Conservation (phyloP, 2,113 vertebrate species). For the Hyaena hyaena region DNA sequence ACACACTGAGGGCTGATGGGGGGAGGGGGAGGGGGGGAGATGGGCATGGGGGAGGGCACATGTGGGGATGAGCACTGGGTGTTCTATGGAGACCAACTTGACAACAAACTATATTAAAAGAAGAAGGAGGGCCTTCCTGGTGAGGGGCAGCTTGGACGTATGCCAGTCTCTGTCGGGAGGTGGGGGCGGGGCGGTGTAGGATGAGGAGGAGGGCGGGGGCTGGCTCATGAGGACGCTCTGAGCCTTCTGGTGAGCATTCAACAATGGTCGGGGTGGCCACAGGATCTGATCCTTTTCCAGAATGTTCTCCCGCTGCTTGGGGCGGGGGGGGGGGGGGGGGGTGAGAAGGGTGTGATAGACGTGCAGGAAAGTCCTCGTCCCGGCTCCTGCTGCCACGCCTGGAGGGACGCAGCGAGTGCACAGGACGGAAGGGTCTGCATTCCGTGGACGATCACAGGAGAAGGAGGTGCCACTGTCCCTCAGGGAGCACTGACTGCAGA, state of each 20-base stretch:
- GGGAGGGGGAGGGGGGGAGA: too few relatives aligned
- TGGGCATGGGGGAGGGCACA: too few relatives aligned
- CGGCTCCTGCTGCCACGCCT: accelerated
- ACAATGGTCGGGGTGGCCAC: accelerated
- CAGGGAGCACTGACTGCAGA: background rate
- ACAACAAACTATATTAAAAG: too few relatives aligned
- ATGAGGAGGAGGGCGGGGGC: too few relatives aligned
- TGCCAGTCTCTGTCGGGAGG: too few relatives aligned
- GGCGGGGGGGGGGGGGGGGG: too few relatives aligned
- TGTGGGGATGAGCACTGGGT: too few relatives aligned
- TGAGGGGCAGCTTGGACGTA: too few relatives aligned
- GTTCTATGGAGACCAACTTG: too few relatives aligned
- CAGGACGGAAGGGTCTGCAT: background rate
- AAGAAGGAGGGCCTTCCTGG: background rate
- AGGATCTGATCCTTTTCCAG: background rate
- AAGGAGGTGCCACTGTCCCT: background rate
- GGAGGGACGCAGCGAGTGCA: background rate
- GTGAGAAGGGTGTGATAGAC: background rate
- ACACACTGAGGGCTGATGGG: too few relatives aligned
- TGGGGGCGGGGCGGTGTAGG: background rate
- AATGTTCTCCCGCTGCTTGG: background rate
- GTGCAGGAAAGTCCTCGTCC: background rate
- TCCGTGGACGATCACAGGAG: accelerated
- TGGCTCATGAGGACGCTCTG: background rate
- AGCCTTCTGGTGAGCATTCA: background rate